Percentiles rank a stretch among this genome's conserved stretches.
Conservation (phyloP, 2,113 vertebrate species). For the Onychorhynchus coronatus region DNA sequence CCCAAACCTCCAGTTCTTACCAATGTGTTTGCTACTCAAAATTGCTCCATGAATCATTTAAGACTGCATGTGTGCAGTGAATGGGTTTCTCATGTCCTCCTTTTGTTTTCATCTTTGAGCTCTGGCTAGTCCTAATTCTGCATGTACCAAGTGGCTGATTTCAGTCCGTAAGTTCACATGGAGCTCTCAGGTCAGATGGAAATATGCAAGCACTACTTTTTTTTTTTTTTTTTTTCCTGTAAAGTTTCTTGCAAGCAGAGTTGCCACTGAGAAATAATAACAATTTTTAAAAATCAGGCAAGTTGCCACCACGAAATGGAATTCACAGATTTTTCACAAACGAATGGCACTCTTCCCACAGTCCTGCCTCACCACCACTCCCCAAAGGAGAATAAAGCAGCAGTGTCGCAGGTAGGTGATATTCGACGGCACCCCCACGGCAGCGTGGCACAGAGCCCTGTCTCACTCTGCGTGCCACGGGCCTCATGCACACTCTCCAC, state of each 20-base stretch:
- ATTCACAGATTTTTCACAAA: background rate
- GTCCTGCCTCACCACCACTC: accelerated
- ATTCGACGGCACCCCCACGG: accelerated
- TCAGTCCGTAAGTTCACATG: background rate
- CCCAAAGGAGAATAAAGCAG: background rate
- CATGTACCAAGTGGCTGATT: background rate
- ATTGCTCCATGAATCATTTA: background rate
- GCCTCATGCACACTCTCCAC: background rate
- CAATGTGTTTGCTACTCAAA: background rate
- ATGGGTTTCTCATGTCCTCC: background rate
- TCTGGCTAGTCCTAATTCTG: background rate
- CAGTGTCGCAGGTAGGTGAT: background rate
- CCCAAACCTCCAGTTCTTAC: background rate
- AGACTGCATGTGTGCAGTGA: background rate
- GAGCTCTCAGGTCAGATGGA: background rate
- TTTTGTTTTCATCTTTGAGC: background rate
- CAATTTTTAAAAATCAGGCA: no score
- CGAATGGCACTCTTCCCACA: background rate
- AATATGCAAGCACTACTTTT: background rate
- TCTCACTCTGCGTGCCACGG: background rate
- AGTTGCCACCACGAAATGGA: background rate
- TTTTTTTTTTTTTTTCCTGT: background rate
- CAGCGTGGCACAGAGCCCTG: background rate
- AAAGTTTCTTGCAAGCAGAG: background rate
- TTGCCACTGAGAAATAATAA: background rate